phyloP scores from a whole-genome alignment of 2,888 invertebrate genomes.

The Sinelater perroti region DNA sequence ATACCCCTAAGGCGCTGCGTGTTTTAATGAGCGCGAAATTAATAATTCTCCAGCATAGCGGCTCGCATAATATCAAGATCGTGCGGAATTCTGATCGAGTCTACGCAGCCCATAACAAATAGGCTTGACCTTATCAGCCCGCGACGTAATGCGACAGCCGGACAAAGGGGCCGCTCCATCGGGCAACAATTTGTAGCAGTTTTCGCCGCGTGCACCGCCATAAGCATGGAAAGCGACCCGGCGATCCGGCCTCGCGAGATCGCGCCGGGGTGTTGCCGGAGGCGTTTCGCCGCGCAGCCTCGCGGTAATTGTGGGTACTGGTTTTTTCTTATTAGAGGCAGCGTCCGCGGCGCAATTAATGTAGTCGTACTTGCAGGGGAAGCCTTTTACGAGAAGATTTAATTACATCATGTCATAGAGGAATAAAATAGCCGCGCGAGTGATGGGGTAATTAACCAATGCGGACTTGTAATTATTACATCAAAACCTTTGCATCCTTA shows the following conservation, averaged over 20 bases:
- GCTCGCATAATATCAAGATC: constrained; percentile 22
- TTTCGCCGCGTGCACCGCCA: not conserved
- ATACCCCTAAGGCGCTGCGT: not conserved
- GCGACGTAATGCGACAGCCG: constrained; percentile 20
- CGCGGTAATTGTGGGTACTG: not conserved
- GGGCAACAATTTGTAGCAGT: constrained; percentile 9
- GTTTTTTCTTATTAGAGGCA: not conserved
- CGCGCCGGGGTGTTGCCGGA: not conserved
- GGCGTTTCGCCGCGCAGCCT: not conserved
- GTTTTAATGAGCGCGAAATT: constrained; percentile 21
- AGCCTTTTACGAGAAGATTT: constrained; percentile 11
- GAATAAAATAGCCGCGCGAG: not conserved
- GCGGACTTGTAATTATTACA: constrained; percentile 8
- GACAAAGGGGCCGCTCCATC: constrained; percentile 8
- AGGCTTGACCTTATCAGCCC: constrained; percentile 29
- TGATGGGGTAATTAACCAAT: constrained; percentile 17
- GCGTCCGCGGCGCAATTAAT: not conserved
- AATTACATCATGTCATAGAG: constrained; percentile 11
- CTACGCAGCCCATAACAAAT: constrained; percentile 22
- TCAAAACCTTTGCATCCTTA: constrained; percentile 8
- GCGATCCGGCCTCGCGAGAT: too few relatives aligned
- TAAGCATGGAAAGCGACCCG: not conserved
- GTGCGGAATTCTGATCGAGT: constrained; percentile 25
- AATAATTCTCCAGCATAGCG: constrained; percentile 5
- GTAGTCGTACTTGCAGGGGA: not conserved